Percentiles rank a stretch among this genome's conserved stretches.
Evolutionary conservation across 1,140 invertebrate species (phyloP).

Genomic region (Aradophagus sp.): DNA sequence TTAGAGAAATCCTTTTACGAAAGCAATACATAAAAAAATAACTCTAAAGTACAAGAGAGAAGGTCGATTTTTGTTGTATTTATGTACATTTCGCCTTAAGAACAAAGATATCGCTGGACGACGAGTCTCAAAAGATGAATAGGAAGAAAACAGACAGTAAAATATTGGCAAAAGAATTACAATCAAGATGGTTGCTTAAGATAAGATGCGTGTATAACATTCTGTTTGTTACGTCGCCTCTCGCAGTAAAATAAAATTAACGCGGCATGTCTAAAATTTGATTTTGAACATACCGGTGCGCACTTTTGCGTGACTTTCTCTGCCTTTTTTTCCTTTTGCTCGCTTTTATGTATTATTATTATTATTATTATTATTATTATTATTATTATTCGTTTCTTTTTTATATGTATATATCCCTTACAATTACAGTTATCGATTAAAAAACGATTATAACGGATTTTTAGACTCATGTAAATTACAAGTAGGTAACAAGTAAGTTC

Average conservation of each 20-base stretch:
- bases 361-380: constrained; percentile 3
- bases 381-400: constrained; percentile 10
- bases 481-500: constrained; percentile 55
- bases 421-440: constrained; percentile 52
- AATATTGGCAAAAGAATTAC: too few relatives aligned
- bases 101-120: constrained; percentile 12
- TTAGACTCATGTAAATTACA: constrained; percentile 52
- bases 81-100: too few relatives aligned
- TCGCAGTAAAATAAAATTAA: constrained; percentile 45
- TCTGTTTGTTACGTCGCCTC: too few relatives aligned
- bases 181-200: too few relatives aligned
- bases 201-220: too few relatives aligned
- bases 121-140: too few relatives aligned
- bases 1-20: too few relatives aligned
- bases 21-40: too few relatives aligned
- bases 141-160: too few relatives aligned
- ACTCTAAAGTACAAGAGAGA: too few relatives aligned
- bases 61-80: too few relatives aligned
- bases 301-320: constrained; percentile 46
- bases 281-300: constrained; percentile 34
- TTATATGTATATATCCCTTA: constrained; percentile 50
- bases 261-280: constrained; percentile 39
- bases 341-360: constrained; percentile 17
- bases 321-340: constrained; percentile 1
- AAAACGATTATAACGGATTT: constrained; percentile 56